These are phyloP conservation scores for Myotis planiceps DNA, from an alignment of 2,797 vertebrate genomes.

Conservation along the genomic window DNA sequence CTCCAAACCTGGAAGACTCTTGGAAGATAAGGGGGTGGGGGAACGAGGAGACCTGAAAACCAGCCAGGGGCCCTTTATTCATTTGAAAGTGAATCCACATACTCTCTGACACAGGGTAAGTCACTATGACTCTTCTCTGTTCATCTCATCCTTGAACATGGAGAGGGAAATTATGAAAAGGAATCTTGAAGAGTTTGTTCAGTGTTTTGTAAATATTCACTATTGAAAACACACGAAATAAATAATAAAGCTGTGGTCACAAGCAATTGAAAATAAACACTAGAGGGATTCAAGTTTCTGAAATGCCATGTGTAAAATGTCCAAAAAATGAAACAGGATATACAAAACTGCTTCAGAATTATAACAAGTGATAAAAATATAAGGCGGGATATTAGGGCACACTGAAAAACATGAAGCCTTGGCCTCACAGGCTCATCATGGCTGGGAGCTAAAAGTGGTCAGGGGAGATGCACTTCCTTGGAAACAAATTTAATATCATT, in stretches of 20 bases:
- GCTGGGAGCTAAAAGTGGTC: not conserved
- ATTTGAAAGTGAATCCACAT: slow-evolving; percentile 18
- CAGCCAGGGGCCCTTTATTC: not conserved
- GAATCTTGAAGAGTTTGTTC: slow-evolving; percentile 62
- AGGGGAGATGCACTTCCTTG: not conserved
- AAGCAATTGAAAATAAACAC: slow-evolving; percentile 67
- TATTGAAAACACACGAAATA: slow-evolving; percentile 64
- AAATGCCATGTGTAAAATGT: slow-evolving; percentile 61
- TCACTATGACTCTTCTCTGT: slow-evolving; percentile 10
- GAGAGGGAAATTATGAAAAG: slow-evolving; percentile 48
- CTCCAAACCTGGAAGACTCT: not conserved
- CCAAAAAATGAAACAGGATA: not conserved
- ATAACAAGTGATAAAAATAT: slow-evolving; percentile 12
- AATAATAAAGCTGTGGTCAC: slow-evolving; percentile 59
- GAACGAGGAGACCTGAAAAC: not conserved
- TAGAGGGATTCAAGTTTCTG: slow-evolving; percentile 59
- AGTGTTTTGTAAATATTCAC: slow-evolving; percentile 76
- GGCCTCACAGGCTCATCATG: not conserved
- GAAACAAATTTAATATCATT: slow-evolving; percentile 56
- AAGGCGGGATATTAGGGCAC: not conserved
- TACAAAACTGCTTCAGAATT: slow-evolving; percentile 46
- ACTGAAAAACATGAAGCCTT: not conserved
- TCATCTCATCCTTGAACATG: slow-evolving; percentile 39
- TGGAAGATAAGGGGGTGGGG: not conserved
- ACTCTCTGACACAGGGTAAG: slow-evolving; percentile 25